Evolutionary conservation across 2,797 vertebrate genomes (phyloP), one percentile per base, ranked within the genome.

Genomic region (Acanthurus tractus): DNA sequence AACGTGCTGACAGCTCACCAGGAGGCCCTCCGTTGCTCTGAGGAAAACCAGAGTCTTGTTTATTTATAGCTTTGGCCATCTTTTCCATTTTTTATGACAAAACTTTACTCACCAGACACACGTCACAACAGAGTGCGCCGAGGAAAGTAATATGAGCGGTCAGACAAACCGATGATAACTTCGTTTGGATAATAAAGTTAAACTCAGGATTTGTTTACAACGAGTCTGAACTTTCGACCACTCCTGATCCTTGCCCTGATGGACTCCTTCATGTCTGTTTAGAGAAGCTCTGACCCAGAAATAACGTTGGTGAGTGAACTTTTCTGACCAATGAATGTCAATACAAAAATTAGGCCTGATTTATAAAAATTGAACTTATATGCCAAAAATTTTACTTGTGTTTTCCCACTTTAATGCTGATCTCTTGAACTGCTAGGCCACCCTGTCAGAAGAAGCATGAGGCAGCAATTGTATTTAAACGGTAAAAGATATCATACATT

Each of bases 31-130:
- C 23, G 46, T 71, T 80, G 73, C 81, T 74, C 73, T 25, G 50
- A 67, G 48, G 29, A 64, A 76, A 82, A 80, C n/a, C 10, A 40
- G 56, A 50, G 44, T 84, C 63, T 69, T 76, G 50, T 70, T 84
- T 34, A 34, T 62, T 76, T 40, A 72, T 61, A 52, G 42, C 46
- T 72, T 50, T 44, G 14, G 18, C 3, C 13, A 55, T 70, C 34
- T 66, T 65, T 76, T 61, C 14, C 42, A 2, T 78, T 52, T 55
- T 76, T 76, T 58, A 57, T 64, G 36, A 69, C 46, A 55, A 75
- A 36, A 57, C 69, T 77, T 72, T 25, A 69, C 57, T 76, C 50
- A 74, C 5, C 45, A 62, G 57, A 71, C 20, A 59, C 34, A 65
- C 49, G 76, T 79, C 61, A 67, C 58, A 46, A 63, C 34, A 10